Conservation (phyloP, 2,113 vertebrate genomes). For the Phaethon lepturus region DNA sequence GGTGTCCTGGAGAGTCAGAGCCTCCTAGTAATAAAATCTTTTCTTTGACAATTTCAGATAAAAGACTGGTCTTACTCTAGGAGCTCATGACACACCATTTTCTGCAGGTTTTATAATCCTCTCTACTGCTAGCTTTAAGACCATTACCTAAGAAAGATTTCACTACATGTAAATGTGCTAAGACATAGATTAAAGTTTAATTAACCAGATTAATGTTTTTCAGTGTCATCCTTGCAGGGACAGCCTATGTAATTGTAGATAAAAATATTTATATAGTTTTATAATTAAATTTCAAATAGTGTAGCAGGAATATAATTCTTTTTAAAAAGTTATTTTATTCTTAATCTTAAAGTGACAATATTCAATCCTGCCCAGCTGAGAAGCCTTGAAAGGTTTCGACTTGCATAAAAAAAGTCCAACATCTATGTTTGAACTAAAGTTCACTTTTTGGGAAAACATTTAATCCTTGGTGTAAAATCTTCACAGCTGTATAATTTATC, state of each 20-base stretch:
- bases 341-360: neutral
- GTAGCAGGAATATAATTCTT: neutral
- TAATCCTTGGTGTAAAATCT: neutral
- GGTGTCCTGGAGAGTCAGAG: neutral
- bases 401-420: neutral
- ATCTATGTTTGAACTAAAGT: neutral
- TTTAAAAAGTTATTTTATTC: neutral
- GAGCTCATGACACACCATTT: slow-evolving; percentile 1
- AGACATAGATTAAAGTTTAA: slow-evolving; percentile 43
- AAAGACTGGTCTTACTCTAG: neutral
- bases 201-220: slow-evolving; percentile 14
- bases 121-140: neutral
- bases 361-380: neutral
- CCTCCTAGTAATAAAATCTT: neutral
- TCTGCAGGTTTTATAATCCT: neutral
- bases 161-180: neutral
- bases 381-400: neutral
- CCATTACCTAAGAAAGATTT: neutral
- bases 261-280: slow-evolving; percentile 14
- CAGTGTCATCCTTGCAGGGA: neutral
- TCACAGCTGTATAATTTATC: neutral
- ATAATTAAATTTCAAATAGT: neutral
- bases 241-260: neutral
- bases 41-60: neutral
- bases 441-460: neutral